Base-by-base conservation (phyloP, 1,140 invertebrate genomes). In the Lanistes nyassanus region DNA sequence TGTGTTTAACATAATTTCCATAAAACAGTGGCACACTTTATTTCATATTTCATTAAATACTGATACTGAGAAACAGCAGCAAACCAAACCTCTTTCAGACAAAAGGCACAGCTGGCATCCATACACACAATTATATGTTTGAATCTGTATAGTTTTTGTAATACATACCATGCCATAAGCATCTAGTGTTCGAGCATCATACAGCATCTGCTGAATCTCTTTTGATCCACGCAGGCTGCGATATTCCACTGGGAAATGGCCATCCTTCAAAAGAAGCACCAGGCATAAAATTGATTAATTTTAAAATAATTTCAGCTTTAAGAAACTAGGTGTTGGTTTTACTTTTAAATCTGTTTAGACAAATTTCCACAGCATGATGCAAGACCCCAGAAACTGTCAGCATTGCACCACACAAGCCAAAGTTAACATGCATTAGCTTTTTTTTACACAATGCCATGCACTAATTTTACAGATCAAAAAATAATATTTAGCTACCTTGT, bases 131-230 rank as follows among this genome's bases (percentile, higher is more conserved):
- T 37, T 7, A 64, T 34, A 37, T 5, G 21, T 37, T 19, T 0
- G 58, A 19, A 19, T 55, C 26, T 6, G n/a, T n/a, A n/a, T n/a
- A n/a, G n/a, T n/a, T n/a, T n/a, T n/a, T n/a, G n/a, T n/a, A n/a
- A 51, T n/a, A 69, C 65, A 71, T 72, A 85, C 83, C 77, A 81
- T 76, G 66, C 81, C 82, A 67, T 81, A 82, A 6, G 79, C 78
- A 75, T 85, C 81, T 6, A 84, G 74, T 51, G 83, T 86, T 51
- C 81, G 80, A n/a, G 85, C 85, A 77, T 84, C 80, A 67, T 83
- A 82, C 47, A 86, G 66, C 77, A 85, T 84, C 29, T 81, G 78
- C 21, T 69, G 58, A 3, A 84, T 74, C 56, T 83, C 79, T 60
- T 67, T 26, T 21, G 70, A 72, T 3, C 75, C 75, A 65, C 81